Percentiles rank a stretch among this genome's conserved stretches.
phyloP scores from a whole-genome alignment of 2,113 vertebrate genomes.

The Thermophis baileyi region DNA sequence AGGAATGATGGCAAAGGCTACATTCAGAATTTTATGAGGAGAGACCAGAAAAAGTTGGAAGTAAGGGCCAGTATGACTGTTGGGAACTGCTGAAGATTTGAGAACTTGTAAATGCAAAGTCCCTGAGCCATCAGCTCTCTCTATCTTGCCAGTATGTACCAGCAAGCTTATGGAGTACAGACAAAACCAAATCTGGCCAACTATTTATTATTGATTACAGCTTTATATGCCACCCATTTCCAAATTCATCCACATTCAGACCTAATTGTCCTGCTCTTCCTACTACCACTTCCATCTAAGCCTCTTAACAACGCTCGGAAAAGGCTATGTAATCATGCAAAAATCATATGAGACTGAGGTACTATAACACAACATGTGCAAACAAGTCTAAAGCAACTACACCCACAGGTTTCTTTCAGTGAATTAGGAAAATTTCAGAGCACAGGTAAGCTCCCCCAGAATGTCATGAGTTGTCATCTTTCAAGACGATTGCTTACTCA shows the following conservation, averaged over 20 bases:
- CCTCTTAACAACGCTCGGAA: neutral
- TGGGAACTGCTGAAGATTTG: neutral
- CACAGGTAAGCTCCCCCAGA: neutral
- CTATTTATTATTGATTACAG: neutral
- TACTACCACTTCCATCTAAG: neutral
- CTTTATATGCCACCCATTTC: neutral
- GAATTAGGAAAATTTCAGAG: neutral
- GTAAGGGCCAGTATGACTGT: neutral
- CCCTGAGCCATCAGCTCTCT: neutral
- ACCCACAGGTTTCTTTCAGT: neutral
- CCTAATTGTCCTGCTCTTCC: neutral
- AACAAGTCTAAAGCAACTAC: neutral
- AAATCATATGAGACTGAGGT: neutral
- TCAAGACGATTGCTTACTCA: neutral
- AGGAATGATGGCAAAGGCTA: neutral
- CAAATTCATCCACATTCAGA: no score
- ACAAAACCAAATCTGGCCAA: neutral
- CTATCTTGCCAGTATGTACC: neutral
- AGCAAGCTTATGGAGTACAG: neutral
- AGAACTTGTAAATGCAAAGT: neutral
- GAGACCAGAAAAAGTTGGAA: neutral
- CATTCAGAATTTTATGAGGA: neutral
- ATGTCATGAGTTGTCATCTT: neutral
- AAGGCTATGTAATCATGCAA: neutral
- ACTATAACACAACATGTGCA: neutral